Evolutionary conservation across 2,797 vertebrate species (phyloP).

Genomic region (Astyanax mexicanus): DNA sequence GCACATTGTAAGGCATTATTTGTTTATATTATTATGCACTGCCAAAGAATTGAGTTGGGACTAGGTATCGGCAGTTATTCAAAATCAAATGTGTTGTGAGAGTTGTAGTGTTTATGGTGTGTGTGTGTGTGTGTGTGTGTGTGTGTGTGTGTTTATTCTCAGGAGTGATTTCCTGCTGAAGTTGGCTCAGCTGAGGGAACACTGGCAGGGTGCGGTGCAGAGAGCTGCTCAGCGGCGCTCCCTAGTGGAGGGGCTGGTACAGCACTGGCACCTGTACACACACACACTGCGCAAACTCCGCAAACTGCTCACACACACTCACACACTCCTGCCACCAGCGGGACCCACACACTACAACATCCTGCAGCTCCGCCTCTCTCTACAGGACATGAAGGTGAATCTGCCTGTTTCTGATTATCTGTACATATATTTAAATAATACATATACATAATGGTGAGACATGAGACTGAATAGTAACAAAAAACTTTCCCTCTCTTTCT

Average conservation of each 20-base stretch:
- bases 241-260: slow-evolving; percentile 78
- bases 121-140: no score
- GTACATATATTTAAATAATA: no score
- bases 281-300: slow-evolving; percentile 77
- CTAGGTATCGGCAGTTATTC: no score
- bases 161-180: slow-evolving; percentile 89
- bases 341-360: slow-evolving; percentile 76
- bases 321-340: slow-evolving; percentile 67
- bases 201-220: slow-evolving; percentile 84
- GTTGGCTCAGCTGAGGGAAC: slow-evolving; percentile 82
- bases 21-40: no score
- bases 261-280: slow-evolving; percentile 83
- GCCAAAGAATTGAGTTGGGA: no score
- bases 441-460: no score
- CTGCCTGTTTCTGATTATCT: neutral
- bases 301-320: slow-evolving; percentile 75
- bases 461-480: no score
- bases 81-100: neutral
- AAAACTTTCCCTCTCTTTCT: no score
- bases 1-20: no score
- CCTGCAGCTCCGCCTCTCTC: slow-evolving; percentile 75
- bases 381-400: slow-evolving; percentile 84
- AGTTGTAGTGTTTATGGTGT: neutral
- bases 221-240: slow-evolving; percentile 79
- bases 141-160: no score